Base-by-base conservation (phyloP, 2,113 vertebrate species). In the Paramormyrops kingsleyae region DNA sequence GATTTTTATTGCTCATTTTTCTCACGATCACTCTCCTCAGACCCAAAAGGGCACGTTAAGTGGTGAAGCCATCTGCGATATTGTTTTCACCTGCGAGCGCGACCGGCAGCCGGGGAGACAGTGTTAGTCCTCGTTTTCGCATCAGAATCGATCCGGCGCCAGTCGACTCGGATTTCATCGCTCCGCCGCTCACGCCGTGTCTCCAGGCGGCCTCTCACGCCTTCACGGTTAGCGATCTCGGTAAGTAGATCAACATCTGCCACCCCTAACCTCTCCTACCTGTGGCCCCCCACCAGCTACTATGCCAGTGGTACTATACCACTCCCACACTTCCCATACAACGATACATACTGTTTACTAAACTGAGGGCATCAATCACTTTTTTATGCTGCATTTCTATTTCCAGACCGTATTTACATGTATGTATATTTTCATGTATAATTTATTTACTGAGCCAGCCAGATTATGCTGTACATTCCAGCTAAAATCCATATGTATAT, bases 1-100 rank as follows among this genome's bases (percentile, higher is more conserved):
- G 53, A 17, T 83, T 89, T 80, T 83, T 35, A 89, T 42, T 47
- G 19, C 77, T 9, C 31, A 44, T 89, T 83, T 53, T 24, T 89
- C 17, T 83, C 35, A 35, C 35, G 31, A 39, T 6, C 3, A 10
- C 70, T 77, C 31, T 83, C 39, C 21, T 24, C 31, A 53, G 52
- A 59, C 15, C 47, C 5, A 21, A 56, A 56, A 83, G 49, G 88
- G 19, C 66, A 59, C 53, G 53, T 31, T 53, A 59, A 56, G 74
- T 50, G 35, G 31, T 49, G 47, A 84, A 83, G 50, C 77, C 35
- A 31, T 80, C 49, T 59, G 2, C 49, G 19, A 39, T 83, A 24
- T n/a, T 42, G 49, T 83, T 89, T 83, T 89, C 88, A 59, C 88
- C 88, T n/a, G 19, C 27, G 49, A 50, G 31, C 10, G 9, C 13